Percentiles rank a stretch among this genome's conserved stretches.
Evolutionary conservation across 1,140 invertebrate genomes (phyloP).

Genomic region (Magallana gigas): DNA sequence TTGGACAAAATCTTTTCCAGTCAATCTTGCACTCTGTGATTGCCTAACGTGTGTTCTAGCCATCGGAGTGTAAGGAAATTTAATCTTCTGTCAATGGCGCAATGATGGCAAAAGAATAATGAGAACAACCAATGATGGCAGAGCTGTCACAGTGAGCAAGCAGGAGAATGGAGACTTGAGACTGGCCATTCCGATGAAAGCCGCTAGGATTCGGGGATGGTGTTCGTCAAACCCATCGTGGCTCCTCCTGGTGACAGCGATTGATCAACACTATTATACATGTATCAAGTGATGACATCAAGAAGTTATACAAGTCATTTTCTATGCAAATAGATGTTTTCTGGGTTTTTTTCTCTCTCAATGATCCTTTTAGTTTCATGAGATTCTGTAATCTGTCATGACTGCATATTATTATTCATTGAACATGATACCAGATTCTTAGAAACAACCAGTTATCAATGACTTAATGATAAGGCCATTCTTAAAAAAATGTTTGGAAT

Average conservation of each 20-base stretch:
- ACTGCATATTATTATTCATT: neutral
- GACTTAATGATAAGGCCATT: too few species aligned
- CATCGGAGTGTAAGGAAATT: constrained; percentile 13
- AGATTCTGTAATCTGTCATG: neutral
- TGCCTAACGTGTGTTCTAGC: constrained; percentile 25
- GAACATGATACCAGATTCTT: neutral
- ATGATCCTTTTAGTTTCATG: too few species aligned
- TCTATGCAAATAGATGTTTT: neutral
- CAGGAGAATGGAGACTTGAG: neutral
- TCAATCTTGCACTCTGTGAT: constrained; percentile 22
- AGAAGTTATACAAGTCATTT: neutral
- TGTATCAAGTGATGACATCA: neutral
- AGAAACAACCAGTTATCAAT: too few species aligned
- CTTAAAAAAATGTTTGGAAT: too few species aligned
- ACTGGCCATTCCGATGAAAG: neutral
- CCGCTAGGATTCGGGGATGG: neutral
- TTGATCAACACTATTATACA: neutral
- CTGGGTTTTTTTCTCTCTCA: neutral
- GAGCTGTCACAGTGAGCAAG: neutral
- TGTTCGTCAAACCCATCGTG: neutral
- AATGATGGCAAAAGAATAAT: constrained; percentile 1
- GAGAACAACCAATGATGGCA: neutral
- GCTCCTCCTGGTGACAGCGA: neutral
- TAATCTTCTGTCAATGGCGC: constrained; percentile 5
- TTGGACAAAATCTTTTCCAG: neutral